Conservation (phyloP, 2,888 invertebrate species). For the Hofmannophila pseudospretella region DNA sequence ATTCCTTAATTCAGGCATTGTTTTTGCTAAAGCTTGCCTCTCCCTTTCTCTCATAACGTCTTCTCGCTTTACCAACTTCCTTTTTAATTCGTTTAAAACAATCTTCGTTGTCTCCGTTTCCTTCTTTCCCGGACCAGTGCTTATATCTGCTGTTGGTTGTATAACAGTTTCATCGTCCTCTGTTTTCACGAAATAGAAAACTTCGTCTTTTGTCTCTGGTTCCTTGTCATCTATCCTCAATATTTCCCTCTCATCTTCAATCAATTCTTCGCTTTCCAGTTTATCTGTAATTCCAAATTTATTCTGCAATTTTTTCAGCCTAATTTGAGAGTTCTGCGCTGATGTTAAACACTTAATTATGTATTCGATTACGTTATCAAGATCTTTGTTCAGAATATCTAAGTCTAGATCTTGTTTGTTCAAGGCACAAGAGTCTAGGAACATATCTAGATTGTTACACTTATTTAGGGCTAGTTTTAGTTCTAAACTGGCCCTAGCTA, state of each 20-base stretch:
- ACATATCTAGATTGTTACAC: slow-evolving; percentile 56
- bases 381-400: slow-evolving; percentile 50
- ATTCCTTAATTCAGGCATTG: slow-evolving; percentile 60
- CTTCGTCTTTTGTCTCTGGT: slow-evolving; percentile 62
- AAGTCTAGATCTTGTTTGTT: slow-evolving; percentile 56
- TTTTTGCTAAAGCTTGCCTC: slow-evolving; percentile 62
- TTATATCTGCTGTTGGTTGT: slow-evolving; percentile 41
- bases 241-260: slow-evolving; percentile 30
- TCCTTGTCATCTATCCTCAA: slow-evolving; percentile 53
- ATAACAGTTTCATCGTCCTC: slow-evolving; percentile 44
- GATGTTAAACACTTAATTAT: slow-evolving; percentile 52
- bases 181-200: slow-evolving; percentile 64
- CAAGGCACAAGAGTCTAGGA: slow-evolving; percentile 61
- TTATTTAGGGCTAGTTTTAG: slow-evolving; percentile 55
- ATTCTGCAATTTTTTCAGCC: slow-evolving; percentile 54
- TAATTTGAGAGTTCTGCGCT: slow-evolving; percentile 53
- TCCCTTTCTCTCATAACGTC: slow-evolving; percentile 70
- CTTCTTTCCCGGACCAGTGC: slow-evolving; percentile 55
- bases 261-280: slow-evolving; percentile 21
- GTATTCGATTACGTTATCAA: slow-evolving; percentile 55
- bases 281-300: slow-evolving; percentile 28
- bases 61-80: slow-evolving; percentile 64
- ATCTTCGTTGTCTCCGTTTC: slow-evolving; percentile 58
- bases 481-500: slow-evolving; percentile 55
- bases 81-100: slow-evolving; percentile 58